Evolutionary conservation across 2,888 invertebrate species (phyloP), one percentile per base, ranked within the genome.

Genomic region (Tachina fera): DNA sequence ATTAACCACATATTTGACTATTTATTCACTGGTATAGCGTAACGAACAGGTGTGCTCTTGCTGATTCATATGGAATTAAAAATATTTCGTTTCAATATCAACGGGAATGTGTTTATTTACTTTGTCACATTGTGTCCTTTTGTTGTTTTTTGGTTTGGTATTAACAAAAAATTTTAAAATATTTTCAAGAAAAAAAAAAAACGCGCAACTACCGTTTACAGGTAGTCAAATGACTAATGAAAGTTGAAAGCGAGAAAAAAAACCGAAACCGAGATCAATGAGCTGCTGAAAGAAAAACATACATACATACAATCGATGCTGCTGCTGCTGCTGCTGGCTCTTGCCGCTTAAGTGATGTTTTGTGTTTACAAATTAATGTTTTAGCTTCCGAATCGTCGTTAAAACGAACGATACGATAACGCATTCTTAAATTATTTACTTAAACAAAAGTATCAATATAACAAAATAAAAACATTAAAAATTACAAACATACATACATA

Each of bases 301-400:
- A 31, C 2, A n/a, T n/a, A 31, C 31, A 31, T 6, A 31, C 31
- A 31, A 31, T 31, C 31, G 31, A 63, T 56, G 68, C 16, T 58
- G 77, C 16, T 53, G 77, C 56, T 68, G 10, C n/a, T n/a, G n/a
- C n/a, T n/a, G n/a, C n/a, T n/a, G 39, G n/a, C 49, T 47, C 22
- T 53, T 31, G 53, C 70, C 72, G 71, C 83, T 86, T 86, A 86
- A 86, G 80, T 83, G 72, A 86, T 79, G 75, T 86, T 80, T 86
- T 86, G 86, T 83, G 86, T 86, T 84, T 85, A 87, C 87, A 87
- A 87, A 87, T 87, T 85, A 87, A 85, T 85, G 83, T 87, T 81
- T 83, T 83, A 74, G 87, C 87, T 87, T 60, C 87, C 84, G 80
- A 80, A 87, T 51, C 68, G 65, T 56, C 53, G 56, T 78, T 65